Percentiles rank a stretch among this genome's conserved stretches.
Conservation (phyloP, 2,888 invertebrate species). For the Papilio elwesi region DNA sequence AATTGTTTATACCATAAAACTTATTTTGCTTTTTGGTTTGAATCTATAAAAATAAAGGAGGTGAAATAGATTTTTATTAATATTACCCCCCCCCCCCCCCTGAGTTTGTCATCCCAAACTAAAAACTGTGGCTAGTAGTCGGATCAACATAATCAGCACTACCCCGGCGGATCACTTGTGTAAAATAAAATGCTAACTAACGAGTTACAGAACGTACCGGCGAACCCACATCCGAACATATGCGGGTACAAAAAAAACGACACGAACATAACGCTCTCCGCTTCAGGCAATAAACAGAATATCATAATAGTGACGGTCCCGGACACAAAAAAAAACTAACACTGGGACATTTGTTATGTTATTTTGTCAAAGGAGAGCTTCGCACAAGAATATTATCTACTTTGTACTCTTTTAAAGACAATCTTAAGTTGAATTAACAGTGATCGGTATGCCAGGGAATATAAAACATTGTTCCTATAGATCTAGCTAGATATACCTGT, state of each 20-base stretch:
- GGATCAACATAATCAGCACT: too few species aligned
- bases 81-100: too few species aligned
- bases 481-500: too few species aligned
- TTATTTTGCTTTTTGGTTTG: too few species aligned
- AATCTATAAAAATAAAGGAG: too few species aligned
- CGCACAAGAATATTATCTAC: background rate
- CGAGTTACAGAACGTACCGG: slow-evolving; percentile 40
- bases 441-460: background rate
- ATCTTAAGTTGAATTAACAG: background rate
- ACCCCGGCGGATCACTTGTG: background rate
- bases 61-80: too few species aligned
- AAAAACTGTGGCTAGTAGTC: too few species aligned
- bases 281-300: slow-evolving; percentile 65
- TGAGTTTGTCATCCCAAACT: too few species aligned
- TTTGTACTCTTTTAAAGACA: background rate
- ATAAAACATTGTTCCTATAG: too few species aligned
- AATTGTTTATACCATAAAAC: too few species aligned
- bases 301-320: slow-evolving; percentile 64
- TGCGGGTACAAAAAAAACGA: slow-evolving; percentile 70
- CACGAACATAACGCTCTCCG: slow-evolving; percentile 52
- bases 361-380: background rate
- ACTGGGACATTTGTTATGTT: slow-evolving; percentile 27
- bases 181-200: slow-evolving; percentile 27
- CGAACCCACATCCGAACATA: slow-evolving; percentile 55
- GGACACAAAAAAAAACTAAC: slow-evolving; percentile 44